phyloP scores from a whole-genome alignment of 2,113 vertebrate species.

The Grammomys dolichurus region DNA sequence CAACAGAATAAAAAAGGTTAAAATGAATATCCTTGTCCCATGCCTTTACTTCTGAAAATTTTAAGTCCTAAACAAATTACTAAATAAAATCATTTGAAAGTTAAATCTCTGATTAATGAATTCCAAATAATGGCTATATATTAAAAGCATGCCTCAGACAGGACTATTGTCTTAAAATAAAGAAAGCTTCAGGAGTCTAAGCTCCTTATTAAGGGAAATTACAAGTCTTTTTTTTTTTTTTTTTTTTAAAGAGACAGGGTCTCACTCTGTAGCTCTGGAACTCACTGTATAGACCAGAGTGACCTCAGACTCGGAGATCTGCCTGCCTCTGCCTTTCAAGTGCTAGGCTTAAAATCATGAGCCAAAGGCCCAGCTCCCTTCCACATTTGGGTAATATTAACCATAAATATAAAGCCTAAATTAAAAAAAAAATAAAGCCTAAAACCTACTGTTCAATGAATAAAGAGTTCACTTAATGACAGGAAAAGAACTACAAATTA shows the following conservation, averaged over 20 bases:
- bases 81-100: constrained; percentile 23
- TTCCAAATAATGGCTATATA: constrained; percentile 8
- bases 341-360: neutral
- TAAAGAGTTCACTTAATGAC: constrained; percentile 39
- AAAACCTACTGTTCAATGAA: constrained; percentile 6
- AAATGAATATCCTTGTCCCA: neutral
- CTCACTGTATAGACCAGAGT: neutral
- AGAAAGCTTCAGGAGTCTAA: neutral
- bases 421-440: neutral
- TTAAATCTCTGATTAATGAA: neutral
- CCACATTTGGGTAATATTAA: neutral
- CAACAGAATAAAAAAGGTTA: neutral
- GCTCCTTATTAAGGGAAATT: neutral
- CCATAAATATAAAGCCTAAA: neutral
- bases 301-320: neutral
- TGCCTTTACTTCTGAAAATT: neutral
- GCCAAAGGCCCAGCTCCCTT: too few relatives aligned
- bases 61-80: constrained; percentile 28
- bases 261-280: neutral
- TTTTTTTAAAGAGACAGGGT: neutral
- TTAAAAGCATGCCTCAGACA: neutral
- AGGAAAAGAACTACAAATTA: neutral
- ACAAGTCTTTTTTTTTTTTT: neutral
- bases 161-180: neutral
- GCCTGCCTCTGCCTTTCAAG: neutral